A percentile compares a stretch with the other conserved stretches of the same genome.
Evolutionary conservation across 2,113 vertebrate species (phyloP).

Genomic region (Calyptomena viridis): DNA sequence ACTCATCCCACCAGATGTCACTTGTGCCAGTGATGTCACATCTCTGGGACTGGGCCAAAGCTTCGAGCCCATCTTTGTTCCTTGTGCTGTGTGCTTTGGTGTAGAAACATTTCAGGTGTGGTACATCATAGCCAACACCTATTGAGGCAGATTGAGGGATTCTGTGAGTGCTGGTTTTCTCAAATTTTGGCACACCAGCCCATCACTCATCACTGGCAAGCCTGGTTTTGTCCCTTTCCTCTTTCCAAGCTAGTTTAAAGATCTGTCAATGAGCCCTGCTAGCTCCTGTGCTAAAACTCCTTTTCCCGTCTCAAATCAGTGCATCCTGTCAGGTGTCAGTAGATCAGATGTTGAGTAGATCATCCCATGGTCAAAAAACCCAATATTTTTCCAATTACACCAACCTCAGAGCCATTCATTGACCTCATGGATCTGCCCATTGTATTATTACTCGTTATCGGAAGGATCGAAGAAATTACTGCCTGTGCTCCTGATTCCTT

Average conservation of each 20-base stretch:
- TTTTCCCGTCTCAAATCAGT: neutral
- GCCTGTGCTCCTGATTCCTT: neutral
- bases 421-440: neutral
- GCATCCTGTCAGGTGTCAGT: neutral
- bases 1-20: no score
- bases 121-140: neutral
- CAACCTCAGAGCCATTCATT: neutral
- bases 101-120: neutral
- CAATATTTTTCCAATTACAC: neutral
- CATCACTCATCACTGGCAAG: neutral
- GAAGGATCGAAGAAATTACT: neutral
- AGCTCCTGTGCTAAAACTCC: neutral
- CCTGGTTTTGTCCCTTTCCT: neutral
- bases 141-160: neutral
- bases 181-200: neutral
- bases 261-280: neutral
- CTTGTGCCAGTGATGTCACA: neutral
- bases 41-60: neutral
- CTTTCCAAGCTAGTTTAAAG: neutral
- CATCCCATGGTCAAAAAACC: neutral
- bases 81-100: neutral
- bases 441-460: neutral
- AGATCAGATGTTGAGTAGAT: neutral
- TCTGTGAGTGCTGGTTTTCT: no score
- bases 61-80: neutral